phyloP scores from a whole-genome alignment of 2,797 vertebrate genomes.

The Chelonia mydas region DNA sequence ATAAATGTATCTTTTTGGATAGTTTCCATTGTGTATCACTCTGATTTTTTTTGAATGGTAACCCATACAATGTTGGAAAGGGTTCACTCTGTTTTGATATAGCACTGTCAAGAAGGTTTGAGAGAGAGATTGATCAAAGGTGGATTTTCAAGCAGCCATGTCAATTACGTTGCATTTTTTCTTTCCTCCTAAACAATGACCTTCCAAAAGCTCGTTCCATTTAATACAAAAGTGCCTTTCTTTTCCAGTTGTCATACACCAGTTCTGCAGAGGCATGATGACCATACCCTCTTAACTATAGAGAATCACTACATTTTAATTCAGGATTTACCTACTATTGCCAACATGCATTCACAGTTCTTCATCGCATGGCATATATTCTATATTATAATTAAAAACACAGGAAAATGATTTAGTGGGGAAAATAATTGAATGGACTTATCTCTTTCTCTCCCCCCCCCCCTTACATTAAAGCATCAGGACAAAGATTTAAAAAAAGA shows the following conservation, averaged over 20 bases:
- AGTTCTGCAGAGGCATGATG: background rate
- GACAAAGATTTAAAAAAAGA: background rate
- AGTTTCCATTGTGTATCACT: background rate
- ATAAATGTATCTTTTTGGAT: background rate
- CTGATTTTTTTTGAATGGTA: background rate
- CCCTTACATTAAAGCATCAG: background rate
- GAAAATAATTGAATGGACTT: background rate
- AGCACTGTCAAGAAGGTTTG: background rate
- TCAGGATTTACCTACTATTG: background rate
- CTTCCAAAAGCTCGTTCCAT: background rate
- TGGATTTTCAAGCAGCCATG: background rate
- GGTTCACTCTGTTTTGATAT: background rate
- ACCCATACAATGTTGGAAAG: background rate
- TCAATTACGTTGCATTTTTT: background rate
- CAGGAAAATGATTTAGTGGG: background rate
- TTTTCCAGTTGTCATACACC: background rate
- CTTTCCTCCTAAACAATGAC: background rate
- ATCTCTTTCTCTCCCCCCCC: too few relatives aligned
- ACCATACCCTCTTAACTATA: background rate
- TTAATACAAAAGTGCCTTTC: background rate
- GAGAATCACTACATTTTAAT: background rate
- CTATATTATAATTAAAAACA: background rate
- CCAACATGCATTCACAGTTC: background rate
- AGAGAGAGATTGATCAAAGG: background rate
- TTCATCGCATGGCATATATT: background rate